Evolutionary conservation across 2,888 invertebrate genomes (phyloP).

Genomic region (Diaperis boleti): DNA sequence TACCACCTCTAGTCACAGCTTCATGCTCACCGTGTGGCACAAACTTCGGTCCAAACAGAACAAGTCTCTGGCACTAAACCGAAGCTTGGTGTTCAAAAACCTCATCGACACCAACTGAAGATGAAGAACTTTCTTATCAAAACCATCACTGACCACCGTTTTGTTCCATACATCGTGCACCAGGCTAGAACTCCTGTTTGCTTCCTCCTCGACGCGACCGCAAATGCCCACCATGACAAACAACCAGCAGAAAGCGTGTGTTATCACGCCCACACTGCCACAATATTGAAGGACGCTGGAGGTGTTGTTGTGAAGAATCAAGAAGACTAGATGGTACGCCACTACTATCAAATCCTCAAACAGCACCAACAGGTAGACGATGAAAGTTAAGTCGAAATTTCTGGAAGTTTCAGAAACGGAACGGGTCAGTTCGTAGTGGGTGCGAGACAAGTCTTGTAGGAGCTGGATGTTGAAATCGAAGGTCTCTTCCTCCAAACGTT

Average conservation of each 20-base stretch:
- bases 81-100: conserved; percentile 15
- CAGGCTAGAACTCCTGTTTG: conserved; percentile 2
- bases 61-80: conserved; percentile 17
- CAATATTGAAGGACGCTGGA: no score
- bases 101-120: conserved; percentile 7
- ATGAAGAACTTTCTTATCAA: conserved; percentile 2
- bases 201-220: neutral
- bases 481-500: neutral
- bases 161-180: conserved; percentile 25
- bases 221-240: no score
- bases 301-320: no score
- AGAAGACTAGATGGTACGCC: no score
- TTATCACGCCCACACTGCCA: no score
- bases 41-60: conserved; percentile 18
- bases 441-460: conserved; percentile 4
- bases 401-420: neutral
- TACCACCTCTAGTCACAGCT: neutral
- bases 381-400: neutral
- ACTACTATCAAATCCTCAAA: no score
- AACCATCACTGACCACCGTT: neutral
- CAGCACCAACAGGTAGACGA: neutral
- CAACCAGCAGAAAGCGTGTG: no score
- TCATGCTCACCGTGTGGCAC: conserved; percentile 6
- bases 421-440: conserved; percentile 3
- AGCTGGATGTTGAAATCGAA: conserved; percentile 2